Evolutionary conservation across 2,797 vertebrate genomes (phyloP).

Genomic region (Nasua narica): DNA sequence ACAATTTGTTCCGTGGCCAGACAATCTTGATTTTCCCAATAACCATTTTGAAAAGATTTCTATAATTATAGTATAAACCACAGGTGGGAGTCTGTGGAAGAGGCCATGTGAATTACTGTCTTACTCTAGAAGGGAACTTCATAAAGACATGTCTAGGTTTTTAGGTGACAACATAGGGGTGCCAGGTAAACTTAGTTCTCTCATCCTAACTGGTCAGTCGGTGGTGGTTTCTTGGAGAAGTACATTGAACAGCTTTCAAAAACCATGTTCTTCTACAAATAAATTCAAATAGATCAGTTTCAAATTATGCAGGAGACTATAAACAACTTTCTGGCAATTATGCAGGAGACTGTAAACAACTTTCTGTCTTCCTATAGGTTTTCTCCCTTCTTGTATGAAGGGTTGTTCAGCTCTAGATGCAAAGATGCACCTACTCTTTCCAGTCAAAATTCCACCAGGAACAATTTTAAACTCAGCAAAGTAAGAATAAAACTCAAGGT

Average conservation of each 20-base stretch:
- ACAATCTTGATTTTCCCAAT: background rate
- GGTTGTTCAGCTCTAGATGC: background rate
- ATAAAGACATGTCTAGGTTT: background rate
- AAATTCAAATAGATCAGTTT: background rate
- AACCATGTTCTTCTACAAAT: background rate
- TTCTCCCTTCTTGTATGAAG: background rate
- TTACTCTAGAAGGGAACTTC: background rate
- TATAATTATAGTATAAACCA: background rate
- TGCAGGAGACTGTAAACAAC: background rate
- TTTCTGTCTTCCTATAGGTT: background rate
- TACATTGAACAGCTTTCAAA: background rate
- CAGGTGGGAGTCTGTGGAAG: background rate
- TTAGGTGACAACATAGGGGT: background rate
- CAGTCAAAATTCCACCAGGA: background rate
- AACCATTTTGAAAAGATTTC: conserved; percentile 2
- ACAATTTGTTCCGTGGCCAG: background rate
- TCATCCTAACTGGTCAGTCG: background rate
- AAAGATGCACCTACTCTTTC: background rate
- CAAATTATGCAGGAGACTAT: background rate
- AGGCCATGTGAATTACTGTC: background rate
- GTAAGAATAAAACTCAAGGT: background rate
- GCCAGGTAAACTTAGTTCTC: background rate
- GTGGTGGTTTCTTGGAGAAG: background rate
- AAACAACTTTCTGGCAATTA: background rate
- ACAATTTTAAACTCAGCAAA: background rate